These are phyloP conservation scores for Eupelmus urozonus DNA, from an alignment of 2,888 invertebrate species.

Conservation along the genomic window DNA sequence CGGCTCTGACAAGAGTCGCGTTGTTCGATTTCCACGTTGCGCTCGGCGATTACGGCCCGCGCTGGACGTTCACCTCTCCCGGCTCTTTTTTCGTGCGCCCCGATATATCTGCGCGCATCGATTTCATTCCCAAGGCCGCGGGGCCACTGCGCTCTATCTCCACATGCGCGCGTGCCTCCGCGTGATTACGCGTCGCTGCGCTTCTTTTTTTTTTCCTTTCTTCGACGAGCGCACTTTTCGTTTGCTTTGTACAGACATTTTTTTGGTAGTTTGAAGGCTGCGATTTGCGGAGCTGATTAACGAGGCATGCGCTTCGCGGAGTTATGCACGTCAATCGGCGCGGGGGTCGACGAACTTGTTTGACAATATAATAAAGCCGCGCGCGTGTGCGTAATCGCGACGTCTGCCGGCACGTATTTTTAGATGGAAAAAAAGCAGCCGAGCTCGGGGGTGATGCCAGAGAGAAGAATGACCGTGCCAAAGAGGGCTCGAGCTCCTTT, in stretches of 20 bases:
- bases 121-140: constrained; percentile 33
- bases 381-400: constrained; percentile 18
- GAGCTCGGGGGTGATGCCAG: background rate
- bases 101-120: constrained; percentile 17
- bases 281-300: background rate
- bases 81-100: background rate
- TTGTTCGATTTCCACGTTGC: no score
- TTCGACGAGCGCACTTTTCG: background rate
- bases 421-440: constrained; percentile 24
- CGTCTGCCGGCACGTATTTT: constrained; percentile 43
- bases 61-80: constrained; percentile 11
- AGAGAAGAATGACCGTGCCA: background rate
- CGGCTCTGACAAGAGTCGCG: no score
- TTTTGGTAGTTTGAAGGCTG: no score
- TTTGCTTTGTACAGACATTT: background rate
- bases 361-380: constrained; percentile 36
- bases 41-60: no score
- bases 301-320: no score
- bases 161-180: constrained; percentile 2
- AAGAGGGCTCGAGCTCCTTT: background rate
- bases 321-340: constrained; percentile 2
- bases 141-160: background rate
- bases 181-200: background rate
- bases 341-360: constrained; percentile 41
- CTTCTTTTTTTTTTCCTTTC: background rate